A percentile compares a stretch with the other conserved stretches of the same genome.
phyloP scores from a whole-genome alignment of 2,797 vertebrate species.

The Erithacus rubecula region DNA sequence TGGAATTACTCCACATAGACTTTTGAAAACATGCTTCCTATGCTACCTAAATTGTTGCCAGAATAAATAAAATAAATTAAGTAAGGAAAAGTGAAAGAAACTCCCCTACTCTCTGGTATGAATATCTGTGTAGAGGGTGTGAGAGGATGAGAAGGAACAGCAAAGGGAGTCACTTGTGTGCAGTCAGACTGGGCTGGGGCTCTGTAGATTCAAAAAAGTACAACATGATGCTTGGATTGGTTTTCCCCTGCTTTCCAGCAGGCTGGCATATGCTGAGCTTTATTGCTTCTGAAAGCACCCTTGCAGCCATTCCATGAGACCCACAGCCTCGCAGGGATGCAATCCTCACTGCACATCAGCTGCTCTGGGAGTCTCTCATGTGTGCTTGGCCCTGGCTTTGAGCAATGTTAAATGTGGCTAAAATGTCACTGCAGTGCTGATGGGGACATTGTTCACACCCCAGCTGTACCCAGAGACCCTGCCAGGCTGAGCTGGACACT shows the following conservation, averaged over 20 bases:
- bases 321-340: background rate
- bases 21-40: background rate
- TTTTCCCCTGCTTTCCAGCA: background rate
- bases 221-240: background rate
- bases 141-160: background rate
- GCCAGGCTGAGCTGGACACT: background rate
- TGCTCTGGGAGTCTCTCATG: background rate
- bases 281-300: constrained; percentile 25
- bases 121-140: background rate
- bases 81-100: background rate
- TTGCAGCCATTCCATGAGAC: background rate
- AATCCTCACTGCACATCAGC: background rate
- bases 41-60: background rate
- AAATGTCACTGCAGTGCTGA: background rate
- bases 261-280: background rate
- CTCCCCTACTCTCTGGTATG: background rate
- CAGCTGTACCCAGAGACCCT: background rate
- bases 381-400: background rate
- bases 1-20: background rate
- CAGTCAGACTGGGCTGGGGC: background rate
- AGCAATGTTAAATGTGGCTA: background rate
- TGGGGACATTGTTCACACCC: background rate
- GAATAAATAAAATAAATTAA: background rate
- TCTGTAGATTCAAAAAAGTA: background rate
- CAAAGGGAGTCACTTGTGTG: background rate